Evolutionary conservation across 2,113 vertebrate species (phyloP), one percentile per base, ranked within the genome.

Genomic region (Platysteira castanea): DNA sequence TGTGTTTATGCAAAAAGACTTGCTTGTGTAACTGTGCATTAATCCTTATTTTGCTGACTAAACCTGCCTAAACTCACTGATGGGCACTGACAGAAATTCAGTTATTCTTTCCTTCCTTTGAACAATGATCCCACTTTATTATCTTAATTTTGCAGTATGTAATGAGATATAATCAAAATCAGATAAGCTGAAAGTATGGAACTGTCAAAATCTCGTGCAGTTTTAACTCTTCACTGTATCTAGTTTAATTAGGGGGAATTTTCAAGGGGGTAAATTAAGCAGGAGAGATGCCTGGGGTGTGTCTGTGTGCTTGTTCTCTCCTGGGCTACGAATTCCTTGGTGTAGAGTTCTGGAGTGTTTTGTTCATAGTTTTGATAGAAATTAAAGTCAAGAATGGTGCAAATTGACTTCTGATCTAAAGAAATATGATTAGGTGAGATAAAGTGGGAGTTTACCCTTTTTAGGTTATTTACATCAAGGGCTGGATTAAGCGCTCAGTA

Each of bases 1-100:
- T 75, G 78, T 73, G 67, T 96, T 94, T 87, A 78, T 91, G 94
- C 85, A 87, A n/a, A 91, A 93, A 94, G 87, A 41, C 91, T 79
- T 89, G 90, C 90, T 91, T 80, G 74, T 95, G 86, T 95, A 93
- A 81, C 92, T 87, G 65, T 93, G 91, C 94, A 78, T 59, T 97
- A 85, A 96, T 92, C 95, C 95, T 94, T 86, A 54, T 79, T 93
- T 89, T 94, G 47, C 91, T 95, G 89, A 85, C 81, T 53, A 87
- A 85, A 91, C 56, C 84, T 96, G 41, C 86, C 92, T 81, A 20
- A 94, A 84, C 61, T 77, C 1, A 0, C 60, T 37, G 67, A 28
- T 91, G 50, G 85, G 74, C 73, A 46, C 83, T 57, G 90, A 33
- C 91, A 83, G 83, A 94, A 93, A 83, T 90, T 78, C 84, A 68